Percentiles rank a stretch among this genome's conserved stretches.
Conservation (phyloP, 2,113 vertebrate species). For the Axis porcinus region DNA sequence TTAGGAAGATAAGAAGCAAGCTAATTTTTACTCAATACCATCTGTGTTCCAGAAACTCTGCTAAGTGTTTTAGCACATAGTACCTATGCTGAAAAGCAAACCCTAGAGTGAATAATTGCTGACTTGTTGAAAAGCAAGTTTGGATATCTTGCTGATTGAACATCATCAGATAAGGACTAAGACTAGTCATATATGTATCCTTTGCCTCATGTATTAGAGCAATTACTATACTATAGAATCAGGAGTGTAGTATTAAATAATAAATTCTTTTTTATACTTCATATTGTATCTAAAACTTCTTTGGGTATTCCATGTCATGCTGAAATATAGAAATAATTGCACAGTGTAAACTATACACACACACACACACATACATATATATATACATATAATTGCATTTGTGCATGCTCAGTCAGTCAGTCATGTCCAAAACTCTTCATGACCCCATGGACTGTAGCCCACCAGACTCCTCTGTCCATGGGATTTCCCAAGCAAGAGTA, state of each 20-base stretch:
- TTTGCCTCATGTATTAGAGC: neutral
- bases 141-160: neutral
- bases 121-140: neutral
- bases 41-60: neutral
- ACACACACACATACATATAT: too few species aligned
- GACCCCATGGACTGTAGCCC: neutral
- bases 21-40: neutral
- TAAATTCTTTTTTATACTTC: neutral
- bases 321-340: constrained; percentile 6
- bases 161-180: neutral
- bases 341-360: neutral
- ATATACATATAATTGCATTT: neutral
- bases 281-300: neutral
- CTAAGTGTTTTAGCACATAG: neutral
- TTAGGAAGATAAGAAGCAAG: neutral
- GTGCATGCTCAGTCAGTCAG: neutral
- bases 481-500: neutral
- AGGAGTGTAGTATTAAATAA: neutral
- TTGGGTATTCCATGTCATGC: neutral
- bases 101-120: neutral
- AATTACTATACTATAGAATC: neutral
- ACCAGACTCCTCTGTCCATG: neutral
- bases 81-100: neutral
- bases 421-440: neutral
- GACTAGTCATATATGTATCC: neutral